phyloP scores from a whole-genome alignment of 1,140 invertebrate species.

The Tetranychus urticae region DNA sequence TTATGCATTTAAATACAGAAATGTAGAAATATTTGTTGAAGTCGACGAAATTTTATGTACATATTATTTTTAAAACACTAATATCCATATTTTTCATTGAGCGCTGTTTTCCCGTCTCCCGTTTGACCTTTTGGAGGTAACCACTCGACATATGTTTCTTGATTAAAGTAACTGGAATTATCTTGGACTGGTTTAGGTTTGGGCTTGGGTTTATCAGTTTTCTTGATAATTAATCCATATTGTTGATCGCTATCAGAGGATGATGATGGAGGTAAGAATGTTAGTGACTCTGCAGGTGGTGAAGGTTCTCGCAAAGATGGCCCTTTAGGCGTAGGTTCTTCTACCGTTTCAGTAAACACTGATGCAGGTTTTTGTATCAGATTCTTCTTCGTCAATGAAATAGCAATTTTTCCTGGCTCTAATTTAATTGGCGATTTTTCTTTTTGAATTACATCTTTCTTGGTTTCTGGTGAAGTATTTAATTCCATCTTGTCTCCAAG shows the following conservation, averaged over 20 bases:
- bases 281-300: background rate
- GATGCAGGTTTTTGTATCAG: background rate
- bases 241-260: background rate
- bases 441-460: background rate
- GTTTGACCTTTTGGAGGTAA: conserved; percentile 4
- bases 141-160: conserved; percentile 7
- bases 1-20: too few relatives aligned
- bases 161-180: background rate
- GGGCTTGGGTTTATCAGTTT: background rate
- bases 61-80: too few relatives aligned
- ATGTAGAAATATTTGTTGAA: too few relatives aligned
- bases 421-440: background rate
- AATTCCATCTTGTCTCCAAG: background rate
- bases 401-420: background rate
- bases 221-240: background rate
- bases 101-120: conserved; percentile 6
- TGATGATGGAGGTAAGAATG: background rate
- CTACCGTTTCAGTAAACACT: background rate
- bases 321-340: background rate
- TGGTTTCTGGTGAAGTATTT: background rate
- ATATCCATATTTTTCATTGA: conserved; percentile 9
- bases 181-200: conserved; percentile 1
- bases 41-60: too few relatives aligned
- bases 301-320: too few relatives aligned
- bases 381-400: background rate